These are phyloP conservation scores for Melanotaenia boesemani DNA, from an alignment of 2,797 vertebrate genomes.

Conservation along the genomic window DNA sequence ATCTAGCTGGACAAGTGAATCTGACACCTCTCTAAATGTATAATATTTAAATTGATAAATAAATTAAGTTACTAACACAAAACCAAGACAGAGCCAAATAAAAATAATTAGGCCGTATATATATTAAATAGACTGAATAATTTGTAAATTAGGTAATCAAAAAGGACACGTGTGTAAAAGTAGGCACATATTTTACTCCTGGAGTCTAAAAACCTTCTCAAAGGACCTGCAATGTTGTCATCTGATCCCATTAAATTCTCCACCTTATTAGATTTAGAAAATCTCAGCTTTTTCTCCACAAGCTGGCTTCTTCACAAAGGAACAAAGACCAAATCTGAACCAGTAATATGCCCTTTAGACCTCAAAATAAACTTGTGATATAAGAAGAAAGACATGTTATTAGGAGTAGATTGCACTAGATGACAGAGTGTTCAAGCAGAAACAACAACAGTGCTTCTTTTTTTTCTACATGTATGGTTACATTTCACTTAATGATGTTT, in stretches of 20 bases:
- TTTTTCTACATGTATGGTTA: background rate
- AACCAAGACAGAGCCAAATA: background rate
- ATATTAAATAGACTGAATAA: background rate
- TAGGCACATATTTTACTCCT: background rate
- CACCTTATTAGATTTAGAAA: conserved; percentile 8
- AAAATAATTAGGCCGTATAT: background rate
- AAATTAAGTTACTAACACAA: background rate
- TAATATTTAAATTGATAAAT: background rate
- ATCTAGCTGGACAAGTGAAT: background rate
- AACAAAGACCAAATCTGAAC: background rate
- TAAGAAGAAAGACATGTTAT: background rate
- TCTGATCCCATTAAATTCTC: conserved; percentile 8
- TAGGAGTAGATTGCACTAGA: background rate
- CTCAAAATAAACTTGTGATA: background rate
- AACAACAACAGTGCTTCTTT: background rate
- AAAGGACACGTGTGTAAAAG: background rate
- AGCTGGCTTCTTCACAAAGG: background rate
- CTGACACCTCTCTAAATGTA: background rate
- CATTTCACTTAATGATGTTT: background rate
- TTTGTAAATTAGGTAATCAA: background rate
- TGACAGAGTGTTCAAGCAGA: background rate
- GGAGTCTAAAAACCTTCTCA: background rate
- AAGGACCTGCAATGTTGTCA: background rate
- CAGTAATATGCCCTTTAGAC: background rate
- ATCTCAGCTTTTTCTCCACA: background rate